Base-by-base conservation (phyloP, 2,888 invertebrate genomes). In the Biston stratarius region DNA sequence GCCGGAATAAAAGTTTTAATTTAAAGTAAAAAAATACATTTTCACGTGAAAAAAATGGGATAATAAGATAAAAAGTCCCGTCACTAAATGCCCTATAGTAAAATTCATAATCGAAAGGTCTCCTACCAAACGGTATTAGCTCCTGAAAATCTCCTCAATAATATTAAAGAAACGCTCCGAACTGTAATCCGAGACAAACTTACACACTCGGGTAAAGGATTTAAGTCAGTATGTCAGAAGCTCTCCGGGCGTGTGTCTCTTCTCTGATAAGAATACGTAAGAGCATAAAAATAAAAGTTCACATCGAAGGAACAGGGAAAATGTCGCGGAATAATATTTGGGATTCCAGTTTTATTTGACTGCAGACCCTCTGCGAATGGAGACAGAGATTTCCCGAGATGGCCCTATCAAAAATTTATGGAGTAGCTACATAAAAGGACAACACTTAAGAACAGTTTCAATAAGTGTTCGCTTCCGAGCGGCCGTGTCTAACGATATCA, bases 201-300 rank as follows among this genome's bases (percentile, higher is more conserved):
- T 83, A 84, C 83, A 84, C 83, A 80, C 86, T 81, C 77, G 84
- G 83, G 82, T 82, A 84, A 85, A 85, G 87, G 89, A 90, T 91
- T 90, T 87, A 87, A 90, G 88, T 86, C 89, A 90, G 89, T 90
- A 89, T 89, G 89, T 89, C 88, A 88, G 86, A 86, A 90, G 89
- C 89, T 91, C 88, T 83, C 84, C 83, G 83, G 81, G 84, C 88
- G 91, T 88, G 91, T 91, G 92, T 91, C 91, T 85, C 88, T 86
- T 77, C 85, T 84, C 90, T 88, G 93, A 94, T 94, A 94, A 92
- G 93, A 91, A 91, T 91, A 91, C 90, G 92, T 90, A 89, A 87
- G 89, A 87, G 89, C 89, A 92, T 94, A 94, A 93, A 93, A 94
- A 94, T 94, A 94, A 93, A 94, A 92, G 93, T 94, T 92, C 92